Percentiles rank a stretch among this genome's conserved stretches.
Evolutionary conservation across 1,140 invertebrate species (phyloP).

Genomic region (Ctenoplectra terminalis): DNA sequence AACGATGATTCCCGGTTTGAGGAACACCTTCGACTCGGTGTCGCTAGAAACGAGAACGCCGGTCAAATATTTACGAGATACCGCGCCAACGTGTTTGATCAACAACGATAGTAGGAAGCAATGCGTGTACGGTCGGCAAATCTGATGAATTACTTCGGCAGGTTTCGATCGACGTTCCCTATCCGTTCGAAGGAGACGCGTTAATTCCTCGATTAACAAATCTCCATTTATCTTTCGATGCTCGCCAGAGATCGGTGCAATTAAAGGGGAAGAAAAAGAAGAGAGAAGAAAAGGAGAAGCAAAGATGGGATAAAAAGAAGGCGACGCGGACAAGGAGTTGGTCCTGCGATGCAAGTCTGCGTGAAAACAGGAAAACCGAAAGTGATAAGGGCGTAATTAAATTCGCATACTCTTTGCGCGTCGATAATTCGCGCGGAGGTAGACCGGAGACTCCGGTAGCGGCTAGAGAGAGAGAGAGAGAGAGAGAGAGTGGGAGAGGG

Average conservation of each 20-base stretch:
- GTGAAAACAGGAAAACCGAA: constrained; percentile 38
- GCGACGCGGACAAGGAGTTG: neutral
- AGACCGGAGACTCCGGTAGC: constrained; percentile 23
- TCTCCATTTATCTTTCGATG: constrained; percentile 36
- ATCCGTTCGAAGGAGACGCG: neutral
- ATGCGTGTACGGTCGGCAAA: neutral
- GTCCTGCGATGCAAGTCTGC: neutral
- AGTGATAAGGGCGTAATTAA: constrained; percentile 40
- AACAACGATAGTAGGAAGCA: neutral
- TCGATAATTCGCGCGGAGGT: constrained; percentile 49
- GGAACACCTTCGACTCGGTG: neutral
- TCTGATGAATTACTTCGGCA: neutral
- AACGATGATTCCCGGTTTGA: neutral
- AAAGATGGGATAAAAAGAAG: no score
- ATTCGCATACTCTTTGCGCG: constrained; percentile 43
- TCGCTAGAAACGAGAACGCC: neutral
- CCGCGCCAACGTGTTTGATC: neutral
- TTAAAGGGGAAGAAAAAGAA: neutral
- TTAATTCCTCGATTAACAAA: constrained; percentile 51
- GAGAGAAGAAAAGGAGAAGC: neutral
- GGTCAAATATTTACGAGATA: neutral
- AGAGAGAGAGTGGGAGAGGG: neutral
- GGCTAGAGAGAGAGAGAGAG: neutral
- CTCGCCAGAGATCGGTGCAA: constrained; percentile 4
- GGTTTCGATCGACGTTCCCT: neutral